Percentiles rank a stretch among this genome's conserved stretches.
These are phyloP conservation scores for Bathynomus jamesi DNA, from an alignment of 1,140 invertebrate species.

Conservation along the genomic window DNA sequence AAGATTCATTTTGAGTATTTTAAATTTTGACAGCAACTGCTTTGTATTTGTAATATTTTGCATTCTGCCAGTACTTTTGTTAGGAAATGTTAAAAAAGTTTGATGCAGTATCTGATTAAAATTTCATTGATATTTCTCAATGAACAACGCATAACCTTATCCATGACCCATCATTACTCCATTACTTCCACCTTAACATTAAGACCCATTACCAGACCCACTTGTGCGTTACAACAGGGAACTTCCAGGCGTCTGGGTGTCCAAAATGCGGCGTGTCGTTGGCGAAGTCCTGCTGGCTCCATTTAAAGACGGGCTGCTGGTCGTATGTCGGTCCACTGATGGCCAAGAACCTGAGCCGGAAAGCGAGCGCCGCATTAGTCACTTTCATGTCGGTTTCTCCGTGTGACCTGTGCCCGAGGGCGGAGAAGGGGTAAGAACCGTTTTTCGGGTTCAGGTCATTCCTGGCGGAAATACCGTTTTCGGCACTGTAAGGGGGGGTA, in stretches of 20 bases:
- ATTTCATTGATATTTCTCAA: no score
- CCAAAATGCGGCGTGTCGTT: constrained; percentile 58
- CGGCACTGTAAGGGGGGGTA: constrained; percentile 60
- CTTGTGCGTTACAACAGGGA: constrained; percentile 41
- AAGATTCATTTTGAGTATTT: no score
- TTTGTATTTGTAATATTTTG: no score
- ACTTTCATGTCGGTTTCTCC: constrained; percentile 58
- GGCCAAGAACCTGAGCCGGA: constrained; percentile 48
- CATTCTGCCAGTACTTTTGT: no score
- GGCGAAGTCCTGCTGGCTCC: constrained; percentile 57
- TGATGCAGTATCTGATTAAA: no score
- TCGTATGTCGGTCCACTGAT: constrained; percentile 54
- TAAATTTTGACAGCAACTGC: no score
- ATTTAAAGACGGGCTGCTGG: constrained; percentile 58
- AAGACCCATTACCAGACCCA: no score
- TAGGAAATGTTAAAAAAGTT: no score
- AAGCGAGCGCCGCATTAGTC: constrained; percentile 36
- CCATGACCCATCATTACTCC: no score
- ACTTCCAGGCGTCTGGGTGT: constrained; percentile 67
- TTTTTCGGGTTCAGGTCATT: constrained; percentile 59
- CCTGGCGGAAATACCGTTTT: constrained; percentile 62
- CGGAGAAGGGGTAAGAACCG: constrained; percentile 51
- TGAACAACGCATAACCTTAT: no score
- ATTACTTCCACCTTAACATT: no score
- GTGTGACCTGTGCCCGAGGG: constrained; percentile 51